Conservation (phyloP, 2,888 invertebrate species). For the Thera obeliscata region DNA sequence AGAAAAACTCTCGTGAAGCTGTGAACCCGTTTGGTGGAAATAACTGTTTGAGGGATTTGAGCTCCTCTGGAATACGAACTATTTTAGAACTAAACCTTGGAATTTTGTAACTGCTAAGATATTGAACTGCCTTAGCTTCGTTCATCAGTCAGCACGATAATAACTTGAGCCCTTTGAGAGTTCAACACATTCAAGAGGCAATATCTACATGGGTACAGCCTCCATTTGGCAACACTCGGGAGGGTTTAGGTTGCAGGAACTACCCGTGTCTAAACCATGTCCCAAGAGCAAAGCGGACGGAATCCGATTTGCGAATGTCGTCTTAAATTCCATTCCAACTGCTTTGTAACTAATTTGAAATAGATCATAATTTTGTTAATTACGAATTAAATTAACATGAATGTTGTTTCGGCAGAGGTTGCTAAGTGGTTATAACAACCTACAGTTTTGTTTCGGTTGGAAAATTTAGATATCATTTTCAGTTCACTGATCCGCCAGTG, state of each 20-base stretch:
- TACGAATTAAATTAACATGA: background rate
- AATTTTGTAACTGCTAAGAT: background rate
- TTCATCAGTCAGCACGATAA: background rate
- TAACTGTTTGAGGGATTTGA: background rate
- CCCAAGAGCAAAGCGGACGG: slow-evolving; percentile 11
- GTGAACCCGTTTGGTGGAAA: background rate
- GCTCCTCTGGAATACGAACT: background rate
- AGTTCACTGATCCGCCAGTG: too few species aligned
- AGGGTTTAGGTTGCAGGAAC: slow-evolving; percentile 13
- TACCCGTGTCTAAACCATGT: slow-evolving; percentile 6
- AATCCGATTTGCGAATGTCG: slow-evolving; percentile 12
- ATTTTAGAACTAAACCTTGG: background rate
- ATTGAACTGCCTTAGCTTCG: background rate
- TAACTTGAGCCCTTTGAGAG: slow-evolving; percentile 6
- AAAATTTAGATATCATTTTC: too few species aligned
- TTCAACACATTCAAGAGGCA: slow-evolving; percentile 1
- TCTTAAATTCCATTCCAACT: slow-evolving; percentile 17
- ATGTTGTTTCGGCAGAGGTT: background rate
- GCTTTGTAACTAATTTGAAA: background rate
- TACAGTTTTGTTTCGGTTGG: too few species aligned
- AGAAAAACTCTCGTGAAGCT: slow-evolving; percentile 1
- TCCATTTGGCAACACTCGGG: slow-evolving; percentile 6
- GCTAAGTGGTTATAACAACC: background rate
- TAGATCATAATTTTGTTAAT: background rate
- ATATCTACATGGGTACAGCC: background rate